These are phyloP conservation scores for Rachycentron canadum DNA, from an alignment of 2,797 vertebrate species.

Conservation along the genomic window DNA sequence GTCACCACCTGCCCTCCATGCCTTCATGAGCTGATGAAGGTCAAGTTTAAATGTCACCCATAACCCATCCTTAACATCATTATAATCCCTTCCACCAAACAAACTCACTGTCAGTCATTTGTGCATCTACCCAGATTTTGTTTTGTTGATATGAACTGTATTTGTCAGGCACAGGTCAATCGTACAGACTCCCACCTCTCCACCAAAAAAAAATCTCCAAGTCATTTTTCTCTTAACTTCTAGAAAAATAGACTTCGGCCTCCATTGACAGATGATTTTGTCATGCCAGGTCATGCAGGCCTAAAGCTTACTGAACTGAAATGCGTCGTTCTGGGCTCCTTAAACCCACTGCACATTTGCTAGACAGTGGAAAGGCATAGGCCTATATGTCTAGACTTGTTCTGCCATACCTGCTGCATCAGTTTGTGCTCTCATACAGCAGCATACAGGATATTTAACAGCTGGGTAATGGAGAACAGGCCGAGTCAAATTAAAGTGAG, in stretches of 20 bases:
- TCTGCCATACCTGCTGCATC: conserved; percentile 76
- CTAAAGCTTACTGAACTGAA: conserved; percentile 59
- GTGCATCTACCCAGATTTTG: neutral
- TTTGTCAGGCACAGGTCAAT: neutral
- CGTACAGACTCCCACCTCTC: neutral
- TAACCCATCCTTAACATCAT: neutral
- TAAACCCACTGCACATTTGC: conserved; percentile 61
- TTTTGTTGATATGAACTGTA: neutral
- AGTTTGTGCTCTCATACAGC: conserved; percentile 38
- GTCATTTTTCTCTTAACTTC: conserved; percentile 11
- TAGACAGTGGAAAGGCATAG: conserved; percentile 48
- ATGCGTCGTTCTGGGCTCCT: conserved; percentile 24
- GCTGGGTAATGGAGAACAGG: conserved; percentile 64
- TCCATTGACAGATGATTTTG: conserved; percentile 36
- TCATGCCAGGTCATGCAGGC: conserved; percentile 48
- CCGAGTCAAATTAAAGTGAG: conserved; percentile 54
- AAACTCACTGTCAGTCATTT: neutral
- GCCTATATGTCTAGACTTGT: conserved; percentile 78
- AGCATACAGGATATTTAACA: conserved; percentile 53
- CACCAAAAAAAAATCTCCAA: too few species aligned
- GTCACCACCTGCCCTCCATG: conserved; percentile 33
- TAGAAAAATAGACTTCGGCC: neutral
- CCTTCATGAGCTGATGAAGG: neutral
- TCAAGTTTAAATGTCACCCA: conserved; percentile 7
- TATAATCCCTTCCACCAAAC: neutral